Base-by-base conservation (phyloP, 2,797 vertebrate genomes). In the Nannoperca obscura region DNA sequence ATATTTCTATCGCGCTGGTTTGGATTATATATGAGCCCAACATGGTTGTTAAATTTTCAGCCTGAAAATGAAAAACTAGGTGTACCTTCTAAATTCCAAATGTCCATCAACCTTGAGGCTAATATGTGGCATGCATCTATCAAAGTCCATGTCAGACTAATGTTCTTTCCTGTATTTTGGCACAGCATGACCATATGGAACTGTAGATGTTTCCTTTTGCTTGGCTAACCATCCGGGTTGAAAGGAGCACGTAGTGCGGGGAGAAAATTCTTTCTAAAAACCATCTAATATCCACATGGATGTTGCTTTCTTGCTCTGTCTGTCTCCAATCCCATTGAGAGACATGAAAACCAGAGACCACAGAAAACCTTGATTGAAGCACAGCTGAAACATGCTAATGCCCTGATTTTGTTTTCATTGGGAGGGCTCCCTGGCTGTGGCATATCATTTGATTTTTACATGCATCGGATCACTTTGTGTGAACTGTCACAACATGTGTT, bases 361-460 rank as follows among this genome's bases (percentile, higher is more conserved):
- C 78, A 73, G 89, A 89, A 81, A 80, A 84, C 88, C 82, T 83
- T 90, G 92, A 92, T 93, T 95, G 93, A 93, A 83, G 91, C 92
- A 70, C 89, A 92, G 89, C 89, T 91, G 93, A 95, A 93, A 93
- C 89, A 95, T 94, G 93, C 90, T 94, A 92, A 95, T 95, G 89
- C 88, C 74, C 85, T 88, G 88, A 92, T 91, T 92, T 92, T 90
- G 90, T 93, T 94, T 92, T 94, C 89, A 92, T 91, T 90, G 89
- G 68, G 78, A 87, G 80, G 74, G 86, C 86, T 90, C 87, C 92
- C 90, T 88, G 85, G 89, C 88, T 89, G 92, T 61, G 91, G 88
- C 85, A 87, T 90, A 94, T 93, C 89, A 92, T 94, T 93, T 91
- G 88, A 94, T 93, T 94, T 94, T 84, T 91, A 89, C 91, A 91